Base-by-base conservation (phyloP, 2,888 invertebrate genomes). In the Malachius bipustulatus region DNA sequence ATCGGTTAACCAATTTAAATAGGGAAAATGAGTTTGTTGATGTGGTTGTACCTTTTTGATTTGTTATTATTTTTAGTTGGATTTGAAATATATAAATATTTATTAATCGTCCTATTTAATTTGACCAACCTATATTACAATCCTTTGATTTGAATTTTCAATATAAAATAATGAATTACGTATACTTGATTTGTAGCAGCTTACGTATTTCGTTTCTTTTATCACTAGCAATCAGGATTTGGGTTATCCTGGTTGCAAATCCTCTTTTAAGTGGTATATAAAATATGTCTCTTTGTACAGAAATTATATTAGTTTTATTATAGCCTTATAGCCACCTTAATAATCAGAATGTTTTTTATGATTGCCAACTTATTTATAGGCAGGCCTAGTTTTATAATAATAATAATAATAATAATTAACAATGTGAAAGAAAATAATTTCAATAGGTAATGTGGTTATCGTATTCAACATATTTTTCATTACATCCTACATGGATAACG, bases 131-230 rank as follows among this genome's bases (percentile, higher is more conserved):
- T 38, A 44, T 44, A 41, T 45, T 47, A 48, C 47, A 49, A 45
- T 41, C 39, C 39, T 49, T 43, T 46, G 38, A 48, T 49, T 50
- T 51, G 49, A 49, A 50, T 53, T 54, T 52, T 40, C 49, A 54
- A 52, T 52, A 52, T 54, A 54, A 50, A 34, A 38, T 49, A 49
- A 44, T 40, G 50, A 35, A 43, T 51, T 56, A 57, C 60, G 60
- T 60, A 60, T 60, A 60, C 60, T 55, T 55, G 44, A 50, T 55
- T 60, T 60, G 59, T 59, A 58, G 56, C 57, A 55, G 52, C 52
- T 50, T 60, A 61, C 61, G 61, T 61, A 61, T 60, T 54, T 59
- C 55, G 51, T 53, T 59, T 49, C 48, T 48, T 46, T 49, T 53
- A 56, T 56, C 56, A 56, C 57, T 54, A 53, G 50, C 52, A 55